A percentile compares a stretch with the other conserved stretches of the same genome.
Conservation (phyloP, 2,797 vertebrate genomes). For the Etheostoma perlongum region DNA sequence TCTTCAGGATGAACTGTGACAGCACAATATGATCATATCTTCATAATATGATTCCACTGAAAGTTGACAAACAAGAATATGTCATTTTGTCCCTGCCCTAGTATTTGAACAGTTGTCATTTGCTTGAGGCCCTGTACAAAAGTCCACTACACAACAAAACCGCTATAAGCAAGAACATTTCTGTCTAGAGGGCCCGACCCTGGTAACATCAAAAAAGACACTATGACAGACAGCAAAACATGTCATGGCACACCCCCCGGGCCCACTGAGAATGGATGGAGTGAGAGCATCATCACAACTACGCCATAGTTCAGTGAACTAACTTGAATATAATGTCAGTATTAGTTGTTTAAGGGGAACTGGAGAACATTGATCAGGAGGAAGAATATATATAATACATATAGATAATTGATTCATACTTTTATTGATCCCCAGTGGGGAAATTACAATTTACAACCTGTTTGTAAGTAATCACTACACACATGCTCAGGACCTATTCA, state of each 20-base stretch:
- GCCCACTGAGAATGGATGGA: background rate
- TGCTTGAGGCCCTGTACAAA: background rate
- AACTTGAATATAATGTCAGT: background rate
- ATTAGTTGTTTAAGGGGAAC: background rate
- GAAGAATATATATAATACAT: background rate
- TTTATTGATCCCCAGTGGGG: too few species aligned
- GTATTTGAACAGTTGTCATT: background rate
- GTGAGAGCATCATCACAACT: background rate
- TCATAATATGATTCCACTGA: too few species aligned
- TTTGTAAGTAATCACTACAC: too few species aligned
- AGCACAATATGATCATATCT: too few species aligned
- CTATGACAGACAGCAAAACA: background rate
- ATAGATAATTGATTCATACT: background rate
- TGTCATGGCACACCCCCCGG: background rate
- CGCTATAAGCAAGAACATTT: background rate
- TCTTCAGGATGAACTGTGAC: too few species aligned
- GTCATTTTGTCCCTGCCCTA: background rate
- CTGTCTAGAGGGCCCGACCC: background rate
- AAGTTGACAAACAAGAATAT: background rate
- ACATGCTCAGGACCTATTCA: too few species aligned
- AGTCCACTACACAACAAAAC: background rate
- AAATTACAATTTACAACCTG: too few species aligned
- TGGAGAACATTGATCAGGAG: background rate
- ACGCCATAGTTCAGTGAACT: background rate
- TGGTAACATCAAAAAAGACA: background rate